Conservation (phyloP, 2,888 invertebrate species). For the Tetropium fuscum region DNA sequence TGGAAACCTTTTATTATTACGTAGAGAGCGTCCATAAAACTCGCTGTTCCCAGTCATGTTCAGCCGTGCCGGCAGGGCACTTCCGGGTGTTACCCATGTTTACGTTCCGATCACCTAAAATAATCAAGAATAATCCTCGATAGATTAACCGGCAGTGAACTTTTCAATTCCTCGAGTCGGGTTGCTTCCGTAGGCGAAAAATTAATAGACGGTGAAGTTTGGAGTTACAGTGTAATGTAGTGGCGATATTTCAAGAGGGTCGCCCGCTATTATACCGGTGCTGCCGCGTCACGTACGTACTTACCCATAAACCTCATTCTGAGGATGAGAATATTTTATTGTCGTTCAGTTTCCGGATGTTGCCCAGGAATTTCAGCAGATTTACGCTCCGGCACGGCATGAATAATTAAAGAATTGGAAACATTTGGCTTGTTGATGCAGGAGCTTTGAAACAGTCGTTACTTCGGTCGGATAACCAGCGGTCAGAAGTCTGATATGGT, state of each 20-base stretch:
- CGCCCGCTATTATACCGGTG: not conserved
- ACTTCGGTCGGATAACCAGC: no score
- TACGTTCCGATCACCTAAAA: no score
- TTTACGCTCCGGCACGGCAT: slow-evolving; percentile 18
- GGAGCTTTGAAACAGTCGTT: slow-evolving; percentile 5
- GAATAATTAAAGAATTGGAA: slow-evolving; percentile 17
- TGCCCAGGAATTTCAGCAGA: slow-evolving; percentile 23
- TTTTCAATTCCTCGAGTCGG: not conserved
- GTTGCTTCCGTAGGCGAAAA: slow-evolving; percentile 1
- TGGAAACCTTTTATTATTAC: no score
- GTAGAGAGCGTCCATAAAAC: no score
- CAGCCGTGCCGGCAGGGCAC: no score
- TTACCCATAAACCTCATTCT: slow-evolving; percentile 19
- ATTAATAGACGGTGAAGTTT: slow-evolving; percentile 13
- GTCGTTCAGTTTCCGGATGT: slow-evolving; percentile 21
- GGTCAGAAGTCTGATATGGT: no score
- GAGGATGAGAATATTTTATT: slow-evolving; percentile 11
- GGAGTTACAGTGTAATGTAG: not conserved
- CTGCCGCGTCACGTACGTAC: slow-evolving; percentile 12
- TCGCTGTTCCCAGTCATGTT: no score
- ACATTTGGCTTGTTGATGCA: not conserved
- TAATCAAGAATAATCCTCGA: not conserved
- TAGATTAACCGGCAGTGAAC: not conserved
- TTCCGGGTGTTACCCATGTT: no score
- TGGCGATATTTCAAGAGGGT: slow-evolving; percentile 10